These are phyloP conservation scores for Nomada fabriciana DNA, from an alignment of 2,888 invertebrate genomes.

Conservation along the genomic window DNA sequence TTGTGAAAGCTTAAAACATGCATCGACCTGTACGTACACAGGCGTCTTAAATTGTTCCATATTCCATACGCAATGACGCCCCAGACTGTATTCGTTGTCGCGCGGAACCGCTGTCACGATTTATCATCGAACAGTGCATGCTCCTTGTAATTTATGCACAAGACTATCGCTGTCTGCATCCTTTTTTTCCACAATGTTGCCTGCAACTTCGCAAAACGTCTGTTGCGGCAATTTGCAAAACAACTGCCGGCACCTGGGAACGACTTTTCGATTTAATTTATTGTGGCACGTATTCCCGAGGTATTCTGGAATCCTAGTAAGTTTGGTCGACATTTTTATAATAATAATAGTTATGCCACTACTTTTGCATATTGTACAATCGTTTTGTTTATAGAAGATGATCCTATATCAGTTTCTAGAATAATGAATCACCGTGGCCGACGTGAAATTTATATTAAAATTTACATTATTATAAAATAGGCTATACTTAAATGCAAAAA, in stretches of 20 bases:
- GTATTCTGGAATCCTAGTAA: no score
- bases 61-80: constrained; percentile 56
- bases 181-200: constrained; percentile 43
- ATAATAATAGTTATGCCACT: no score
- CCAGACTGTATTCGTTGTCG: constrained; percentile 60
- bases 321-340: no score
- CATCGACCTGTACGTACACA: constrained; percentile 39
- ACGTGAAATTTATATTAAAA: no score
- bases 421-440: no score
- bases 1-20: constrained; percentile 51
- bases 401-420: no score
- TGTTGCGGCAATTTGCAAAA: constrained; percentile 49
- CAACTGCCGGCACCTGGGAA: constrained; percentile 36
- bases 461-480: no score
- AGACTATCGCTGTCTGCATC: constrained; percentile 32
- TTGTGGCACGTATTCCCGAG: not conserved
- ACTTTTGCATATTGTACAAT: no score
- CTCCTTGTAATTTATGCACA: constrained; percentile 70
- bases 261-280: constrained; percentile 46
- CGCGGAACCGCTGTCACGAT: constrained; percentile 55
- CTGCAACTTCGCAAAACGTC: constrained; percentile 65
- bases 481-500: no score
- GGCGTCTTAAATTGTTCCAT: constrained; percentile 62
- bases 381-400: no score
- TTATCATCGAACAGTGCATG: constrained; percentile 62